Percentiles rank a stretch among this genome's conserved stretches.
These are phyloP conservation scores for Tetraneura akinire DNA, from an alignment of 1,140 invertebrate genomes.

Conservation along the genomic window DNA sequence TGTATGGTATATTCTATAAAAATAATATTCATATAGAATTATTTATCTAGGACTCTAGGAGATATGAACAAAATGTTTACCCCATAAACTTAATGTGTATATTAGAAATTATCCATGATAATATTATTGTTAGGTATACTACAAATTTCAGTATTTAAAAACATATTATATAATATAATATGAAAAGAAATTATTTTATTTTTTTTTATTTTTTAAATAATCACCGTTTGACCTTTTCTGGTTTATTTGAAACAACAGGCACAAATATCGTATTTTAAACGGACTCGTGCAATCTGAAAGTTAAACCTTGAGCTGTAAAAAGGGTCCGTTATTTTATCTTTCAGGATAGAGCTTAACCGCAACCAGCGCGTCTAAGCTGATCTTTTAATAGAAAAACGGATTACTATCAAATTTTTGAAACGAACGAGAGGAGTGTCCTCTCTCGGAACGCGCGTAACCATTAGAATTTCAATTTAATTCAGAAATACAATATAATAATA, in stretches of 20 bases:
- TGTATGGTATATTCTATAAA: no score
- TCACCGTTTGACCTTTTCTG: no score
- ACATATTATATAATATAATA: no score
- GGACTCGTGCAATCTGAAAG: conserved; percentile 7
- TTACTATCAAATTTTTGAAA: conserved; percentile 33
- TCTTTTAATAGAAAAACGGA: conserved; percentile 48
- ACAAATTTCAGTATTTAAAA: no score
- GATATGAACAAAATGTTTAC: no score
- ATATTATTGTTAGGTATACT: no score
- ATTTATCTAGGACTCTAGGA: no score
- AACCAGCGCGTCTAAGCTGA: conserved; percentile 7
- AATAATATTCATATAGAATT: no score
- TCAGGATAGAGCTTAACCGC: conserved; percentile 11
- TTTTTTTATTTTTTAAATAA: no score
- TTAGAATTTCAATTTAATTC: conserved; percentile 42
- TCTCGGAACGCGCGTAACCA: background rate
- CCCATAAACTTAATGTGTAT: no score
- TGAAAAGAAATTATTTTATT: no score
- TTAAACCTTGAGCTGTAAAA: conserved; percentile 47
- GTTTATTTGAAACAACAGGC: background rate
- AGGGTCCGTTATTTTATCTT: conserved; percentile 47
- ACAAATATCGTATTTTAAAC: conserved; percentile 1
- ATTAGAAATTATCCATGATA: no score
- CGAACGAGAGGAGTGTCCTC: background rate
- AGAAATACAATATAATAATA: background rate